phyloP scores from a whole-genome alignment of 2,113 vertebrate species.

The Rattus rattus region DNA sequence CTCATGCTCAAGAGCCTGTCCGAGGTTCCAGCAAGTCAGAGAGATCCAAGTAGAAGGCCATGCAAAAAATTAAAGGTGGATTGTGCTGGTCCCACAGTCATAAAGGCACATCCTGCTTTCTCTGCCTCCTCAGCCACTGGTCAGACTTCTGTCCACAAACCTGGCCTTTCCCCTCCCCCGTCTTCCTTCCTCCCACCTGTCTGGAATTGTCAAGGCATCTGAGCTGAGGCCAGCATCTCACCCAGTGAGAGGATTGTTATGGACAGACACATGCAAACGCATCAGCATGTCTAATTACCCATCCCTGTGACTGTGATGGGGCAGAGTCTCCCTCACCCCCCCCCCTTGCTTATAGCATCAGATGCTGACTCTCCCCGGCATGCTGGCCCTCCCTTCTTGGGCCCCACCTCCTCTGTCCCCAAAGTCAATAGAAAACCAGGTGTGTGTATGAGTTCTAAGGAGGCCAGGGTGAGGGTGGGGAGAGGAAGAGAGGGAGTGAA shows the following conservation, averaged over 20 bases:
- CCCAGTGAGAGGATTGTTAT: neutral
- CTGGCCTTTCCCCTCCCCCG: rapidly evolving
- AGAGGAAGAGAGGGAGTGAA: too few relatives aligned
- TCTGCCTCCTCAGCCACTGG: neutral
- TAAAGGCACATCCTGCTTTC: neutral
- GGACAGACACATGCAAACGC: rapidly evolving
- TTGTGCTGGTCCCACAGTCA: neutral
- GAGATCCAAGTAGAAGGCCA: neutral
- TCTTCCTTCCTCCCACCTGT: neutral
- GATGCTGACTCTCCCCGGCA: neutral
- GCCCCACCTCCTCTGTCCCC: neutral
- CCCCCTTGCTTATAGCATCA: rapidly evolving
- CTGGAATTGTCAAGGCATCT: neutral
- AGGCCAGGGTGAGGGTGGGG: neutral
- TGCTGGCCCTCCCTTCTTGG: neutral
- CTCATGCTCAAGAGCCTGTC: neutral
- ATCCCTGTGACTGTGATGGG: rapidly evolving
- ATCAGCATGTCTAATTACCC: rapidly evolving
- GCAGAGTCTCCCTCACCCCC: rapidly evolving
- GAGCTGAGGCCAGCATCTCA: rapidly evolving
- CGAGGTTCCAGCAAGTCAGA: neutral
- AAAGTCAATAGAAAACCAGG: conserved; percentile 36
- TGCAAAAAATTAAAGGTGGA: neutral
- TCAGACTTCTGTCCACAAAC: neutral
- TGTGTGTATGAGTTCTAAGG: conserved; percentile 28